phyloP scores from a whole-genome alignment of 2,888 invertebrate genomes.

The Pyrgus malvae region DNA sequence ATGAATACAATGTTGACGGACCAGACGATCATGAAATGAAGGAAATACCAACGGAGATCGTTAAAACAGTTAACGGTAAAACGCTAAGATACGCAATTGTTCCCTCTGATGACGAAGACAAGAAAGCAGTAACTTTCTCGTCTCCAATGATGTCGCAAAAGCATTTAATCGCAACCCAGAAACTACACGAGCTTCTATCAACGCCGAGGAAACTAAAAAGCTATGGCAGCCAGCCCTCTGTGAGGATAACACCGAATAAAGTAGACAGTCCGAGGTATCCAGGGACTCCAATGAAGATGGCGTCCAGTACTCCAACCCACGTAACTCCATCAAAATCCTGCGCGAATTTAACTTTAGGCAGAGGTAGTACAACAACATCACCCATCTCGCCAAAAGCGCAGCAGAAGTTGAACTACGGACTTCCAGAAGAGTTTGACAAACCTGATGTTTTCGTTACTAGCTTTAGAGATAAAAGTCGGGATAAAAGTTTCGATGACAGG shows the following conservation, averaged over 20 bases:
- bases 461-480: slow-evolving; percentile 61
- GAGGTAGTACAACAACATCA: slow-evolving; percentile 54
- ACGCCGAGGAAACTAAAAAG: slow-evolving; percentile 85
- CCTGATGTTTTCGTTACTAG: slow-evolving; percentile 72
- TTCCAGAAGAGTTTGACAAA: slow-evolving; percentile 55
- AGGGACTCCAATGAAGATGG: slow-evolving; percentile 54
- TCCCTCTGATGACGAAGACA: slow-evolving; percentile 79
- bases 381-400: slow-evolving; percentile 79
- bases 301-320: slow-evolving; percentile 68
- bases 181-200: slow-evolving; percentile 87
- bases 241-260: slow-evolving; percentile 68
- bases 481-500: slow-evolving; percentile 54
- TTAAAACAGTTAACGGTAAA: slow-evolving; percentile 85
- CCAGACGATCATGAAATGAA: slow-evolving; percentile 77
- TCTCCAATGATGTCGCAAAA: slow-evolving; percentile 77
- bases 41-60: slow-evolving; percentile 81
- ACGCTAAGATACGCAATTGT: slow-evolving; percentile 81
- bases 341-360: slow-evolving; percentile 60
- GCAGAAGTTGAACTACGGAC: slow-evolving; percentile 80
- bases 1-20: slow-evolving; percentile 80
- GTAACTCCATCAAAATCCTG: slow-evolving; percentile 75
- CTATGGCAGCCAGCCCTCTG: slow-evolving; percentile 77
- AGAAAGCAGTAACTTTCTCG: slow-evolving; percentile 57
- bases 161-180: slow-evolving; percentile 87
- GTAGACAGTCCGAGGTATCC: slow-evolving; percentile 49